Evolutionary conservation across 2,888 invertebrate species (phyloP).

Genomic region (Aleiodes alternator): DNA sequence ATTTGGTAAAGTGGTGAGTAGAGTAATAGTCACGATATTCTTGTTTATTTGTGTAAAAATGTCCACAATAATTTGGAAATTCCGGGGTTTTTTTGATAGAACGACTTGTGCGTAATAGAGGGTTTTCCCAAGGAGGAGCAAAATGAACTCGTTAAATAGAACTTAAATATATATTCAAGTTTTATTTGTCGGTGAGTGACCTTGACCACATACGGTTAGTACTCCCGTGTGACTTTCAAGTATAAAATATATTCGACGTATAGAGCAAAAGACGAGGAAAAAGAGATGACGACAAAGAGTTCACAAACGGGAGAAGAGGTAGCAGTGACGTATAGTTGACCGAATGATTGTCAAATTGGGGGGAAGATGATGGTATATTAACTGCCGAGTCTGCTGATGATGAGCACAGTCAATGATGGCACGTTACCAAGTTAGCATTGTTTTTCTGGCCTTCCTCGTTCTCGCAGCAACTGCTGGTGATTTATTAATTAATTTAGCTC

Average conservation of each 20-base stretch:
- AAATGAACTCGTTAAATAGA: not conserved
- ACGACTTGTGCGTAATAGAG: not conserved
- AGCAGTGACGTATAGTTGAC: constrained; percentile 49
- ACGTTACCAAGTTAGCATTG: constrained; percentile 58
- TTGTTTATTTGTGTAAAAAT: not conserved
- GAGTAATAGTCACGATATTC: too few species aligned
- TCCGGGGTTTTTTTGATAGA: not conserved
- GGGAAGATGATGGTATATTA: constrained; percentile 59
- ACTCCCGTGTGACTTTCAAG: not conserved
- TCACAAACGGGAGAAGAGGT: not conserved
- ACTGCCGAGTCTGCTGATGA: constrained; percentile 44
- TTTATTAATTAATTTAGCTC: not conserved
- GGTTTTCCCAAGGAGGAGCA: not conserved
- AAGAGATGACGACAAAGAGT: constrained; percentile 2
- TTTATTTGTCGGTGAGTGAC: not conserved
- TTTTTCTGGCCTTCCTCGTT: constrained; percentile 59
- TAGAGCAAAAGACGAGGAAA: constrained; percentile 32
- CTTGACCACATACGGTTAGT: constrained; percentile 24
- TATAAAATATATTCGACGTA: constrained; percentile 2
- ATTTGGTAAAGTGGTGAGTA: too few species aligned
- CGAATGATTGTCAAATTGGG: constrained; percentile 55
- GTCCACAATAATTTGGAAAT: not conserved
- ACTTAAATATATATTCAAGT: too few species aligned
- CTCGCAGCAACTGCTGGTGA: constrained; percentile 23
- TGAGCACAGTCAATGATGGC: constrained; percentile 60